phyloP scores from a whole-genome alignment of 2,113 vertebrate genomes.

The Camelus dromedarius region DNA sequence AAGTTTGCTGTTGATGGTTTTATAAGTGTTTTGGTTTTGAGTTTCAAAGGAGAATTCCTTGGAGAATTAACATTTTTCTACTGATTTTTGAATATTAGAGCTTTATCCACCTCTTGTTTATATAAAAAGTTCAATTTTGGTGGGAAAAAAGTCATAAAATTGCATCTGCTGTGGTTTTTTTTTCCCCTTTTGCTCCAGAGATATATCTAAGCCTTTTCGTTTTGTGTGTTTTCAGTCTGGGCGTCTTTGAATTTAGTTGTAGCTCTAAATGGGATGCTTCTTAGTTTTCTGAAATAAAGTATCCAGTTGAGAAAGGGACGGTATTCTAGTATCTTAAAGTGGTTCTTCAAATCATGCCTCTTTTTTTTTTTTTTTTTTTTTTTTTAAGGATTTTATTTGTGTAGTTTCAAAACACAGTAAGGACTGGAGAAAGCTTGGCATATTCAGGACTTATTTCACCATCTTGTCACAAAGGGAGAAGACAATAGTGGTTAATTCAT shows the following conservation, averaged over 20 bases:
- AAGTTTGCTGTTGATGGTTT: not conserved
- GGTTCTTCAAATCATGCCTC: not conserved
- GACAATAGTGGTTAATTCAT: not conserved
- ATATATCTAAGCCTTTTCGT: not conserved
- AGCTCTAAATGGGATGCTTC: not conserved
- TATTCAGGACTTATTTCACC: not conserved
- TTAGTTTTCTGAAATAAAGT: conserved; percentile 29
- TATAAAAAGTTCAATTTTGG: conserved; percentile 29
- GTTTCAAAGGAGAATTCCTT: conserved; percentile 2
- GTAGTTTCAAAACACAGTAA: conserved; percentile 18
- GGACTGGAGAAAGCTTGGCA: not conserved
- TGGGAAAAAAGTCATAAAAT: not conserved
- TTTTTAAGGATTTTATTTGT: not conserved
- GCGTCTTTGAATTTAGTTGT: conserved; percentile 22
- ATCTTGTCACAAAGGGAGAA: not conserved
- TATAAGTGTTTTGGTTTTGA: not conserved
- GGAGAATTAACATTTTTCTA: conserved; percentile 36
- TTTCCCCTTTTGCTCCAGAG: not conserved
- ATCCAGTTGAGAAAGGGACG: not conserved
- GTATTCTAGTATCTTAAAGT: not conserved
- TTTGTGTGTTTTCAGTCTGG: not conserved
- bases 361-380: not conserved
- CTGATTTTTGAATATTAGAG: not conserved
- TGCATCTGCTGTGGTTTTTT: not conserved
- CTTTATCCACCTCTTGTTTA: not conserved